phyloP scores from a whole-genome alignment of 2,888 invertebrate genomes.

The Sisyra nigra region DNA sequence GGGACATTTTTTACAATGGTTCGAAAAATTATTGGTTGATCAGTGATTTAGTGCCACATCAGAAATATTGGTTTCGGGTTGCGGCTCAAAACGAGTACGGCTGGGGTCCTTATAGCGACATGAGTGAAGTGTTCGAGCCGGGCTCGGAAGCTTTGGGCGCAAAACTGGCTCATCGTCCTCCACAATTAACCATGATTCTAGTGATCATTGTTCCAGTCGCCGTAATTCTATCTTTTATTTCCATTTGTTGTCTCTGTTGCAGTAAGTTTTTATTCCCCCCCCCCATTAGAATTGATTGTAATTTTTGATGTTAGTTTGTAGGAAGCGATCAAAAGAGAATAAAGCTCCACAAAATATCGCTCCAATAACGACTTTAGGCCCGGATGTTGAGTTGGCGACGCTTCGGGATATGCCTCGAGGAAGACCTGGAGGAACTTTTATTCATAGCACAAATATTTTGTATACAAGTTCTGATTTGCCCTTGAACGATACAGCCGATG shows the following conservation, averaged over 20 bases:
- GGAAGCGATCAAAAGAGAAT: slow-evolving; percentile 48
- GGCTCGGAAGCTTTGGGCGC: slow-evolving; percentile 19
- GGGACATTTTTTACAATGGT: slow-evolving; percentile 59
- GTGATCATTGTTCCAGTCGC: slow-evolving; percentile 42
- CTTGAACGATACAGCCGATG: slow-evolving; percentile 61
- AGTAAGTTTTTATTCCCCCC: slow-evolving; percentile 26
- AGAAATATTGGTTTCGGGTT: slow-evolving; percentile 55
- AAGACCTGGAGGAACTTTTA: slow-evolving; percentile 38
- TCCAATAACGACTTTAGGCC: slow-evolving; percentile 30
- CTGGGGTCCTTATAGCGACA: slow-evolving; percentile 60
- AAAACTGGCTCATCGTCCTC: slow-evolving; percentile 33
- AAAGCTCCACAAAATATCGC: slow-evolving; percentile 42
- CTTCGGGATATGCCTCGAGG: slow-evolving; percentile 63
- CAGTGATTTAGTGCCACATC: slow-evolving; percentile 40
- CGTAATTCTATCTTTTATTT: slow-evolving; percentile 19
- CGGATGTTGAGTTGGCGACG: slow-evolving; percentile 74
- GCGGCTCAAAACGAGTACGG: slow-evolving; percentile 67
- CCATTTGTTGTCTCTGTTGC: slow-evolving; percentile 30
- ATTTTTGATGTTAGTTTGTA: slow-evolving; percentile 36
- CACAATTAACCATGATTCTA: slow-evolving; percentile 37
- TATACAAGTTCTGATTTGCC: slow-evolving; percentile 44
- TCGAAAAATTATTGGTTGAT: slow-evolving; percentile 71
- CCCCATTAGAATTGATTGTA: neutral
- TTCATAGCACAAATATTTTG: slow-evolving; percentile 71
- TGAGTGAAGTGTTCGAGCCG: slow-evolving; percentile 43